phyloP scores from a whole-genome alignment of 1,140 invertebrate species.

The Ceratitis capitata region DNA sequence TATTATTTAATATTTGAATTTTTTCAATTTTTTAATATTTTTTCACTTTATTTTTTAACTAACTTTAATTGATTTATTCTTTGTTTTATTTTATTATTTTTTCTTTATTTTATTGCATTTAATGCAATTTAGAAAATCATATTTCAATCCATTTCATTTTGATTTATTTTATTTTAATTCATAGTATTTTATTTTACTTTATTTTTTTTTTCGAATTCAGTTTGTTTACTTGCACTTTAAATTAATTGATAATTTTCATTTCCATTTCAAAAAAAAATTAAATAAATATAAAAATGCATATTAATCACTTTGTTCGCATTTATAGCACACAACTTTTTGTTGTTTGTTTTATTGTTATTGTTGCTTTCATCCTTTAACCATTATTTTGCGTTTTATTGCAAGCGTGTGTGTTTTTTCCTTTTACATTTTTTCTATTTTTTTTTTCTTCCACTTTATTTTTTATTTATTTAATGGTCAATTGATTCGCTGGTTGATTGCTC shows the following conservation, averaged over 20 bases:
- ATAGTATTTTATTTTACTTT: too few relatives aligned
- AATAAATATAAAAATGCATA: neutral
- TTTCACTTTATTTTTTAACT: too few relatives aligned
- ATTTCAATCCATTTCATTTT: too few relatives aligned
- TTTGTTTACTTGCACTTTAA: neutral
- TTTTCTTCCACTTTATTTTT: neutral
- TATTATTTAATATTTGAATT: too few relatives aligned
- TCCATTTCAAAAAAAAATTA: neutral
- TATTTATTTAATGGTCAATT: conserved; percentile 19
- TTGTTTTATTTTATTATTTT: too few relatives aligned
- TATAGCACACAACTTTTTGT: neutral
- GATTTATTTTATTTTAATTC: neutral
- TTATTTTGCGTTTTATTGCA: neutral
- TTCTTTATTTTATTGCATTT: too few relatives aligned
- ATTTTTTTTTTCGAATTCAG: too few relatives aligned
- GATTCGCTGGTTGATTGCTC: neutral
- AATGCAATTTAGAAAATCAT: too few relatives aligned
- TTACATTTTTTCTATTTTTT: neutral
- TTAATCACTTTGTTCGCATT: conserved; percentile 2
- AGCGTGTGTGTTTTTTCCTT: neutral
- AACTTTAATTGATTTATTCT: too few relatives aligned
- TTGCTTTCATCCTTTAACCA: neutral
- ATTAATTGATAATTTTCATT: neutral
- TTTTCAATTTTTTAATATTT: too few relatives aligned
- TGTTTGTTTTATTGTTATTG: neutral